A percentile compares a stretch with the other conserved stretches of the same genome.
phyloP scores from a whole-genome alignment of 2,797 vertebrate genomes.

The Rhodeus uyekii region DNA sequence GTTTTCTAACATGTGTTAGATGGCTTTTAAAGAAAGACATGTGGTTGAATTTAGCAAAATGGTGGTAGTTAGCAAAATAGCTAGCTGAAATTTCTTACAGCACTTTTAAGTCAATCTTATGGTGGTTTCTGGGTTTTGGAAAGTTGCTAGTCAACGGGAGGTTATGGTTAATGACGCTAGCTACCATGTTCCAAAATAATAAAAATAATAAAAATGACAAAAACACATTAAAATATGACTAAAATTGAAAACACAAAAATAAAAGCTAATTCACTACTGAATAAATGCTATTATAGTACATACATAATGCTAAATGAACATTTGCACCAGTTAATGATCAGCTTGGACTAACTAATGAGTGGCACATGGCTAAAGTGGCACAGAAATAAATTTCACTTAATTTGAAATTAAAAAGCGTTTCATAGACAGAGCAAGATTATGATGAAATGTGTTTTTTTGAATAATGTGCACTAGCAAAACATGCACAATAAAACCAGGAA shows the following conservation, averaged over 20 bases:
- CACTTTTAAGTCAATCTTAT: neutral
- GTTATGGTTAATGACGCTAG: neutral
- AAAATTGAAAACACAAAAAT: neutral
- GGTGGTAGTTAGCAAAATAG: neutral
- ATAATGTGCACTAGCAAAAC: neutral
- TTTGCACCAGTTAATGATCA: neutral
- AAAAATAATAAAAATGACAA: neutral
- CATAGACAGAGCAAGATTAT: neutral
- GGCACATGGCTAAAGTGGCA: no score
- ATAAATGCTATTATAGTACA: neutral
- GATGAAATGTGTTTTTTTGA: no score
- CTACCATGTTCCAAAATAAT: neutral
- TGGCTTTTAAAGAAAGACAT: neutral
- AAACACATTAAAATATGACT: no score
- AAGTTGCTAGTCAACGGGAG: neutral
- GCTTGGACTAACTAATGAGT: neutral
- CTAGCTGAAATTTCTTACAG: neutral
- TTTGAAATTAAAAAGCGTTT: neutral
- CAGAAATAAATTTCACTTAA: no score
- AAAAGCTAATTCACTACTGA: neutral
- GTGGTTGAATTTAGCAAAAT: neutral
- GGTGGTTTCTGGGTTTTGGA: neutral
- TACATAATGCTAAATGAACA: neutral
- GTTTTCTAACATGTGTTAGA: neutral
- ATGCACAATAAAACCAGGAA: neutral